Conservation (phyloP, 2,797 vertebrate species). For the Melanotaenia nigrans region DNA sequence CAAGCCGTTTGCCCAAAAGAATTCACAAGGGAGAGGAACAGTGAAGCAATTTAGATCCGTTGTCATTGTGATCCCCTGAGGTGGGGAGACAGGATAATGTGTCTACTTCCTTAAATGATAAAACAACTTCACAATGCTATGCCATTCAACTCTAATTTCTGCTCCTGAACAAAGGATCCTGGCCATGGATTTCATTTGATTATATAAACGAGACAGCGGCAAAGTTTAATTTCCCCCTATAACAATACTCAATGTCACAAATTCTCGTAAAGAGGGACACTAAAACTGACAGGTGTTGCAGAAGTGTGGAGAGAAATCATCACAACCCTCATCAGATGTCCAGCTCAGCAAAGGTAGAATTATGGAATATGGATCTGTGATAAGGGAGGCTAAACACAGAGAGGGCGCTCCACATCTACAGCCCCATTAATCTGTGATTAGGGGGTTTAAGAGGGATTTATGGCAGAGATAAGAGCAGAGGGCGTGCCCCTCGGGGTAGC, state of each 20-base stretch:
- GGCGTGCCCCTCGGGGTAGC: slow-evolving; percentile 66
- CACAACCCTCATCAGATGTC: slow-evolving; percentile 53
- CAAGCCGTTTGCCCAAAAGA: slow-evolving; percentile 53
- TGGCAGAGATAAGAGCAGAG: slow-evolving; percentile 79
- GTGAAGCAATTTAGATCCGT: slow-evolving; percentile 57
- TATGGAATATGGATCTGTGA: slow-evolving; percentile 72
- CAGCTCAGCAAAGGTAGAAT: slow-evolving; percentile 60
- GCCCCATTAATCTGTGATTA: slow-evolving; percentile 84
- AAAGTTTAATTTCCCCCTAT: slow-evolving; percentile 47
- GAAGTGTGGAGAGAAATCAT: slow-evolving; percentile 30
- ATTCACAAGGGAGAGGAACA: slow-evolving; percentile 49
- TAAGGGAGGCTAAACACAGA: slow-evolving; percentile 70
- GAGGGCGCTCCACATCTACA: slow-evolving; percentile 73
- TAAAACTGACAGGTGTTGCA: slow-evolving; percentile 41
- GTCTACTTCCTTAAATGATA: slow-evolving; percentile 52
- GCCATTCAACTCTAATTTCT: slow-evolving; percentile 14
- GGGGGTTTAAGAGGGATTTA: slow-evolving; percentile 82
- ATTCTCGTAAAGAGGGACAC: slow-evolving; percentile 52
- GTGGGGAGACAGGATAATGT: slow-evolving; percentile 39
- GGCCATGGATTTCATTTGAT: slow-evolving; percentile 4
- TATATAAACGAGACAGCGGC: slow-evolving; percentile 13
- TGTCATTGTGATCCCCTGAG: slow-evolving; percentile 44
- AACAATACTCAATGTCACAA: slow-evolving; percentile 53
- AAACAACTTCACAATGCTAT: slow-evolving; percentile 38
- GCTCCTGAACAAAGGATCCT: slow-evolving; percentile 35